Base-by-base conservation (phyloP, 2,888 invertebrate genomes). In the Melikaiella ostensackeni region DNA sequence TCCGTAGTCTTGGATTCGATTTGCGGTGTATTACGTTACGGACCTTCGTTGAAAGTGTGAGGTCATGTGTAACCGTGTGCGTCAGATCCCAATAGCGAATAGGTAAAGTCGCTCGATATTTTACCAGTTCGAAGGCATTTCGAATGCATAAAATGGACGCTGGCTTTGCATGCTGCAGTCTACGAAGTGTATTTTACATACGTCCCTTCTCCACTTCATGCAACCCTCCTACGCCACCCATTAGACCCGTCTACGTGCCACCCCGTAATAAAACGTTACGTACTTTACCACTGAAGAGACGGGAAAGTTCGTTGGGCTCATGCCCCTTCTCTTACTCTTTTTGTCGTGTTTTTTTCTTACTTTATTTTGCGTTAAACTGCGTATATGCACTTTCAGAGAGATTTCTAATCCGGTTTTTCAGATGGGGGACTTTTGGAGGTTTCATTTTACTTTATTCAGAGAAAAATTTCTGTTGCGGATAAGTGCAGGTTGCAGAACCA, bases 81-180 rank as follows among this genome's bases (percentile, higher is more conserved):
- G 27, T 70, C 30, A 27, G 66, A 50, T 66, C 46, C 70, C 46
- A 70, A 70, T 70, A 70, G 46, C 46, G 70, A 50, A 50, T 70
- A 50, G 50, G 70, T 30, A 70, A 85, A 85, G 84, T 85, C 87
- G 87, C 85, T 89, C 89, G 87, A 88, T 89, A 89, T 86, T 88
- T 88, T 85, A 85, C 84, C 84, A 84, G 86, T 87, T 89, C 86
- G 86, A 86, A 87, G 84, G 85, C 84, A 89, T 88, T 88, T 86
- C 86, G 86, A 86, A 88, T 87, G 87, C 87, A 89, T 88, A 87
- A 89, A 89, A 88, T 84, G 87, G 85, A 88, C 88, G 87, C 87
- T 88, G 86, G 86, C 85, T 85, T 86, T 84, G 86, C 87, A 86
- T 85, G 85, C 84, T 79, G 84, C 83, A 77, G 83, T 75, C 80